Conservation (phyloP, 2,888 invertebrate species). For the Lasioglossum figueresi region DNA sequence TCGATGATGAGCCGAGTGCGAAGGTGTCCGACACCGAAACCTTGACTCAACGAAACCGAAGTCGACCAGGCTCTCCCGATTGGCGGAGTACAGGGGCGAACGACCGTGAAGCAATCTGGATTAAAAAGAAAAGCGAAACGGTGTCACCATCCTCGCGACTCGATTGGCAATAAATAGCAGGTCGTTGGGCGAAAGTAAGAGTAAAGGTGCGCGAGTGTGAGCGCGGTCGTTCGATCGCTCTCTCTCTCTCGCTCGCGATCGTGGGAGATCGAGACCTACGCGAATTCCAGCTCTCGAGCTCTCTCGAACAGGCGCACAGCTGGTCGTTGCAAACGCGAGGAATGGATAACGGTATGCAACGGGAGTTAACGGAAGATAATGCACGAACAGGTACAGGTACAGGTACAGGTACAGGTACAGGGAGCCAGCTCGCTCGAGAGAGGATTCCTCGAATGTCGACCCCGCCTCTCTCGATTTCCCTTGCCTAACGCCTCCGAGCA, state of each 20-base stretch:
- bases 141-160: constrained; percentile 18
- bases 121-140: background rate
- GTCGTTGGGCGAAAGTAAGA: constrained; percentile 67
- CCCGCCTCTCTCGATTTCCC: constrained; percentile 53
- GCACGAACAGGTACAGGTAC: constrained; percentile 56
- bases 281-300: constrained; percentile 59
- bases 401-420: constrained; percentile 9
- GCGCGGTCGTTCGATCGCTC: background rate
- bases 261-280: constrained; percentile 72
- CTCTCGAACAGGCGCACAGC: constrained; percentile 34
- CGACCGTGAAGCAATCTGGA: constrained; percentile 4
- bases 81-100: background rate
- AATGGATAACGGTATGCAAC: constrained; percentile 66
- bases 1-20: background rate
- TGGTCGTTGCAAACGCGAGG: constrained; percentile 49
- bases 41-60: constrained; percentile 1
- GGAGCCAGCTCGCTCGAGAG: constrained; percentile 12
- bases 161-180: constrained; percentile 34
- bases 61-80: background rate
- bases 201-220: constrained; percentile 36
- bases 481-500: constrained; percentile 13
- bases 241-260: constrained; percentile 48
- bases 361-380: constrained; percentile 71
- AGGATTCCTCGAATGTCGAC: constrained; percentile 60
- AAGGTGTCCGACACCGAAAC: background rate